Evolutionary conservation across 1,140 invertebrate genomes (phyloP).

Genomic region (Teleogryllus occipitalis): DNA sequence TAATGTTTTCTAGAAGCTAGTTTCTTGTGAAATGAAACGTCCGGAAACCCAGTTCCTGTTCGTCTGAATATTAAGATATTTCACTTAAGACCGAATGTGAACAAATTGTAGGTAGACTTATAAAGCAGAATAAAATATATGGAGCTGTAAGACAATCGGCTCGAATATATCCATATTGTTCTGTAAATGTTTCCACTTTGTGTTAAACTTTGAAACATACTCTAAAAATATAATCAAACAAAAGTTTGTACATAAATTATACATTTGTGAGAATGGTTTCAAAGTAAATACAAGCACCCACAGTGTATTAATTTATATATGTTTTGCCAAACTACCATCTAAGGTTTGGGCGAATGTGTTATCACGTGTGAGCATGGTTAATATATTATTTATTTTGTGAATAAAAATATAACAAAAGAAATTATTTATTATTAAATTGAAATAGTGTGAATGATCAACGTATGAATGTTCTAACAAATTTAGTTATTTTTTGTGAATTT

Average conservation of each 20-base stretch:
- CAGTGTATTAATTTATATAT: neutral
- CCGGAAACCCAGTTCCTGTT: too few relatives aligned
- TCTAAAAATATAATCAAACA: neutral
- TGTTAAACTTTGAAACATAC: neutral
- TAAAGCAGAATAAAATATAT: too few relatives aligned
- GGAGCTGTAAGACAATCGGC: too few relatives aligned
- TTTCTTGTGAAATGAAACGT: too few relatives aligned
- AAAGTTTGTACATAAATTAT: neutral
- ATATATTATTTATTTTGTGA: neutral
- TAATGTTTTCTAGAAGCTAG: too few relatives aligned
- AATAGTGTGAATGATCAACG: neutral
- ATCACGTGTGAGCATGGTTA: neutral
- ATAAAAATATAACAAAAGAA: neutral
- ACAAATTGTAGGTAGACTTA: too few relatives aligned
- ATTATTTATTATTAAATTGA: neutral
- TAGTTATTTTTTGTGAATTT: neutral
- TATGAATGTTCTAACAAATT: neutral
- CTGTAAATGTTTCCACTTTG: neutral
- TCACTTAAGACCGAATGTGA: too few relatives aligned
- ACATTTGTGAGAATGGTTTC: neutral
- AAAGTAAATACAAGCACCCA: neutral
- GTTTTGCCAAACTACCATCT: neutral
- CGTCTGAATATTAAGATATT: too few relatives aligned
- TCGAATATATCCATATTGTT: neutral
- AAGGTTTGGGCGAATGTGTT: neutral